These are phyloP conservation scores for Gouania willdenowi DNA, from an alignment of 2,797 vertebrate genomes.

Conservation along the genomic window DNA sequence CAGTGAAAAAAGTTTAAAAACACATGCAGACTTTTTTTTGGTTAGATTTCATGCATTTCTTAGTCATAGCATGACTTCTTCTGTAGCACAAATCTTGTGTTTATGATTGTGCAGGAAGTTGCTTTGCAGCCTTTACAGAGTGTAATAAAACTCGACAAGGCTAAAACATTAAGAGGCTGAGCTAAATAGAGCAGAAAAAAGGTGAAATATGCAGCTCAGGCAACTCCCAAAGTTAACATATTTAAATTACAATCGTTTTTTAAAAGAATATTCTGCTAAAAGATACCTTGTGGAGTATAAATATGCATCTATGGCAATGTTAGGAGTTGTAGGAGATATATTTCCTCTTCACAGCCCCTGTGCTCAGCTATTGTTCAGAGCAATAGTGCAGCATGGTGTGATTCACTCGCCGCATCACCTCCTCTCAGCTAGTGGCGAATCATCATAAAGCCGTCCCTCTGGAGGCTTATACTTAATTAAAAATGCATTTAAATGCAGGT, in stretches of 20 bases:
- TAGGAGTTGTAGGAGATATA: slow-evolving; percentile 7
- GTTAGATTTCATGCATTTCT: too few relatives aligned
- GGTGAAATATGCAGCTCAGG: neutral
- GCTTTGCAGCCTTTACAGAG: too few relatives aligned
- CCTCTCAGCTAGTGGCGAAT: slow-evolving; percentile 28
- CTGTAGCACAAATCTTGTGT: too few relatives aligned
- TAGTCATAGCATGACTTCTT: too few relatives aligned
- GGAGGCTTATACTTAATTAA: slow-evolving; percentile 27
- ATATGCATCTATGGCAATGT: slow-evolving; percentile 3
- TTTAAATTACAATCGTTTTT: too few relatives aligned
- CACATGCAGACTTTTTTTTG: too few relatives aligned
- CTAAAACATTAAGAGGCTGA: neutral
- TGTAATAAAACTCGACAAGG: too few relatives aligned
- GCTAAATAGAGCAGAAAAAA: neutral
- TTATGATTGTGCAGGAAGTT: too few relatives aligned
- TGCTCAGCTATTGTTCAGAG: slow-evolving; percentile 8
- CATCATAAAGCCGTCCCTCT: slow-evolving; percentile 9
- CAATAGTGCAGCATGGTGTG: slow-evolving; percentile 2
- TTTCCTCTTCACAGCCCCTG: slow-evolving; percentile 7
- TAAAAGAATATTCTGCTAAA: neutral
- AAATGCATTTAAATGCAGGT: slow-evolving; percentile 32
- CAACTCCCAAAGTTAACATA: slow-evolving; percentile 1
- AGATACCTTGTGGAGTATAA: slow-evolving; percentile 6
- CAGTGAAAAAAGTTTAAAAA: too few relatives aligned
- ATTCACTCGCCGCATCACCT: slow-evolving; percentile 19